A percentile compares a stretch with the other conserved stretches of the same genome.
Conservation (phyloP, 2,888 invertebrate genomes). For the Chironomus tentans region DNA sequence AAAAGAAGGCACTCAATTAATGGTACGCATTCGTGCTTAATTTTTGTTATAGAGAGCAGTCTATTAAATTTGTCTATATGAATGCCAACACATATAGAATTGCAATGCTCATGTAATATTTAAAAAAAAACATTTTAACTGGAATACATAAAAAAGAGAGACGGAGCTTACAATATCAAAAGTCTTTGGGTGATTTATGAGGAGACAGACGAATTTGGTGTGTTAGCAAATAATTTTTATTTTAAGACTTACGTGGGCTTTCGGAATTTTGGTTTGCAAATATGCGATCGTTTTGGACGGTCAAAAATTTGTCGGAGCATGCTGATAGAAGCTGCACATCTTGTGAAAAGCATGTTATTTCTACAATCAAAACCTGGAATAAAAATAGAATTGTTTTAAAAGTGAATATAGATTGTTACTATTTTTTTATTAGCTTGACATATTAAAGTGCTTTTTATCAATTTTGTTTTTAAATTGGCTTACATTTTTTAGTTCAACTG, state of each 20-base stretch:
- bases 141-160: not conserved
- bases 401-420: not conserved
- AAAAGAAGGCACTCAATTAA: not conserved
- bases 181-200: not conserved
- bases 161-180: not conserved
- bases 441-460: too few relatives aligned
- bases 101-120: not conserved
- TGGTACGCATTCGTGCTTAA: too few relatives aligned
- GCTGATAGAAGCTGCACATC: slow-evolving; percentile 25
- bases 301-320: slow-evolving; percentile 26
- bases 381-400: not conserved
- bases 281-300: slow-evolving; percentile 20
- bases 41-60: too few relatives aligned
- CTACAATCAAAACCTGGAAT: slow-evolving; percentile 21
- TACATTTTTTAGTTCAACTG: too few relatives aligned
- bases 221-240: not conserved
- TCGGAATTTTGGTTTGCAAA: slow-evolving; percentile 26
- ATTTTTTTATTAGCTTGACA: too few relatives aligned
- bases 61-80: too few relatives aligned
- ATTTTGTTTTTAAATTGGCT: too few relatives aligned
- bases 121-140: not conserved
- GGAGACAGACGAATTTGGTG: not conserved
- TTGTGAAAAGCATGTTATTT: slow-evolving; percentile 23
- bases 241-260: slow-evolving; percentile 23
- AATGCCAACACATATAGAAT: too few relatives aligned